Evolutionary conservation across 1,140 invertebrate genomes (phyloP).

Genomic region (Battus philenor): DNA sequence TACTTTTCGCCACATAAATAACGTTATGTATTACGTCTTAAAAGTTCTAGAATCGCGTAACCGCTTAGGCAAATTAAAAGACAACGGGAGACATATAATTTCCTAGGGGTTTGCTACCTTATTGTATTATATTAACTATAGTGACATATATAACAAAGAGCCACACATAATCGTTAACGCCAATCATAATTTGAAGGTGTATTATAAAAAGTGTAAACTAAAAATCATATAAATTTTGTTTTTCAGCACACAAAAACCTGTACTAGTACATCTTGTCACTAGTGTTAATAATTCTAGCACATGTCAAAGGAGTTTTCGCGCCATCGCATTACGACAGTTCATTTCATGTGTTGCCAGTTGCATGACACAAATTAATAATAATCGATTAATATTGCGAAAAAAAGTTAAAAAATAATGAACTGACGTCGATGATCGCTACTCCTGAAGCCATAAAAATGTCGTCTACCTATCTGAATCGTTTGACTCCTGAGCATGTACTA

Average conservation of each 20-base stretch:
- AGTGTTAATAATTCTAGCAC: conserved; percentile 36
- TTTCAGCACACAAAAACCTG: too few relatives aligned
- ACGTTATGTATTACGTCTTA: conserved; percentile 10
- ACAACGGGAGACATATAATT: conserved; percentile 14
- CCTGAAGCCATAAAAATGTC: conserved; percentile 11
- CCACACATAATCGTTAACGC: conserved; percentile 3
- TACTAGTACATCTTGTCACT: conserved; percentile 30
- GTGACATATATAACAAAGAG: conserved; percentile 8
- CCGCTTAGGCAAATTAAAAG: conserved; percentile 14
- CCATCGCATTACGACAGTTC: conserved; percentile 27
- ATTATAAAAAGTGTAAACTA: too few relatives aligned
- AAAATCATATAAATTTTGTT: too few relatives aligned
- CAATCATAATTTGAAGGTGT: conserved; percentile 14
- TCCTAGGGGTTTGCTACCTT: conserved; percentile 12
- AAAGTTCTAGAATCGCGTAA: conserved; percentile 15
- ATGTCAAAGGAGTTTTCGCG: conserved; percentile 27
- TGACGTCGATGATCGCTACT: conserved; percentile 5
- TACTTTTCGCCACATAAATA: background rate
- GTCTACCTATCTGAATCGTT: conserved; percentile 16
- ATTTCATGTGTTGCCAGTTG: conserved; percentile 15
- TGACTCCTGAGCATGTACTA: conserved; percentile 76
- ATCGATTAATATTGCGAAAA: too few relatives aligned
- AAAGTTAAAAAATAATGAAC: conserved; percentile 12
- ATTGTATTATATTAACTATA: conserved; percentile 13
- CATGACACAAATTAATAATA: background rate